Percentiles rank a stretch among this genome's conserved stretches.
Conservation (phyloP, 1,140 invertebrate species). For the Drosophila chauvacae region DNA sequence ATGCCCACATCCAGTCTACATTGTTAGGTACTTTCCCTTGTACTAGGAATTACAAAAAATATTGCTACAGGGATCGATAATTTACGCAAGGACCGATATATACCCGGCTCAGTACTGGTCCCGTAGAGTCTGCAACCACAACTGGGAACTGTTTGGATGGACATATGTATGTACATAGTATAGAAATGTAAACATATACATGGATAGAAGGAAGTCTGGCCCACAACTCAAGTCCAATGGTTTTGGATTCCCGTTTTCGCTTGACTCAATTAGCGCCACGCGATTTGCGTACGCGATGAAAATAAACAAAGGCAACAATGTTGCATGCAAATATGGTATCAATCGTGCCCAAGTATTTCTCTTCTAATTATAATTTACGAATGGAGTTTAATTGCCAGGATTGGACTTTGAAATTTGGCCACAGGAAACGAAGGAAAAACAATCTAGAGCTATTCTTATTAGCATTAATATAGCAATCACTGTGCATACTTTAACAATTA, state of each 20-base stretch:
- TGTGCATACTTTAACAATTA: not conserved
- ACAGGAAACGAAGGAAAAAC: not conserved
- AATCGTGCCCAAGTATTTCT: conserved; percentile 5
- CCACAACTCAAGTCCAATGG: conserved; percentile 29
- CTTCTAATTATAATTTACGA: conserved; percentile 13
- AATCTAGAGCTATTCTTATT: not conserved
- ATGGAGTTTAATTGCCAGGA: not conserved
- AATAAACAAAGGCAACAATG: conserved; percentile 36
- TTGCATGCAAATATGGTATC: conserved; percentile 20
- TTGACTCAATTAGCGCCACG: conserved; percentile 38
- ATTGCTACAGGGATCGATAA: not conserved
- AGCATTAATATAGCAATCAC: not conserved
- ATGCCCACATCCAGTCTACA: not conserved
- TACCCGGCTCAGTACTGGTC: not conserved
- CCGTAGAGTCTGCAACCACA: conserved; percentile 10
- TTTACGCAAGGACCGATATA: not conserved
- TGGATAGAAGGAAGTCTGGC: conserved; percentile 27
- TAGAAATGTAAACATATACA: conserved; percentile 11
- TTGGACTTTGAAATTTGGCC: not conserved
- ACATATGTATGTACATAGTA: not conserved
- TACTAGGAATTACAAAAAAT: too few species aligned
- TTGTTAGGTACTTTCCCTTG: not conserved
- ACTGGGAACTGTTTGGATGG: conserved; percentile 1
- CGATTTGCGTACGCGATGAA: conserved; percentile 39
- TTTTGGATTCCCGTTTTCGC: conserved; percentile 30